Evolutionary conservation across 2,113 vertebrate species (phyloP).

Genomic region (Macaca nemestrina): DNA sequence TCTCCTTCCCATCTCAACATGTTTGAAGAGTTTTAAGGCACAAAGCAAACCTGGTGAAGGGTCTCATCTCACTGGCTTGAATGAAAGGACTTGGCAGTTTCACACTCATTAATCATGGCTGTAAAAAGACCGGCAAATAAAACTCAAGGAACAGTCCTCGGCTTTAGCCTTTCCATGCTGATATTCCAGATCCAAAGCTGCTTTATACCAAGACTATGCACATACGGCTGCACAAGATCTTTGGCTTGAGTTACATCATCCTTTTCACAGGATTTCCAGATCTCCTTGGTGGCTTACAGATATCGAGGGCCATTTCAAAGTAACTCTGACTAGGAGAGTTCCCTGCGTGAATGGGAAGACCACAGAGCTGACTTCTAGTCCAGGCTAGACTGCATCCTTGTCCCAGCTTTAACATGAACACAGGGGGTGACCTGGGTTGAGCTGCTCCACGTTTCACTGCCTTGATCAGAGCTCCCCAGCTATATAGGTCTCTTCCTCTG

Average conservation of each 20-base stretch:
- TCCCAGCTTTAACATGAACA: not conserved
- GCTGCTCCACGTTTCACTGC: not conserved
- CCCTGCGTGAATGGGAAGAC: not conserved
- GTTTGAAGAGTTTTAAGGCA: conserved; percentile 17
- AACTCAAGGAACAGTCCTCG: not conserved
- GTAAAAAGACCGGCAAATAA: conserved; percentile 27
- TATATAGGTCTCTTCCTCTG: not conserved
- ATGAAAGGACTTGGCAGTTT: conserved; percentile 42
- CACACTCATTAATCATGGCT: conserved; percentile 22
- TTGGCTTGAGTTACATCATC: not conserved
- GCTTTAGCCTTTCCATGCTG: not conserved
- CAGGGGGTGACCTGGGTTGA: not conserved
- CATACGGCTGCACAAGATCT: not conserved
- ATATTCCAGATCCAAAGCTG: not conserved
- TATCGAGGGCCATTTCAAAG: not conserved
- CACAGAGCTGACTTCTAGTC: not conserved
- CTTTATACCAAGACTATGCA: not conserved
- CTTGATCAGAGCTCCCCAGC: not conserved
- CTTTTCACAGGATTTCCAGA: not conserved
- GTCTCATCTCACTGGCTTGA: not conserved
- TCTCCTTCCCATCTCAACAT: not conserved
- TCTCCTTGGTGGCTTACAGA: not conserved
- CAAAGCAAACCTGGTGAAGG: not conserved
- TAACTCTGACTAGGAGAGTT: not conserved
- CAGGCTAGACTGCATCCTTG: not conserved